Conservation (phyloP, 1,140 invertebrate species). For the Thaumetopoea pityocampa region DNA sequence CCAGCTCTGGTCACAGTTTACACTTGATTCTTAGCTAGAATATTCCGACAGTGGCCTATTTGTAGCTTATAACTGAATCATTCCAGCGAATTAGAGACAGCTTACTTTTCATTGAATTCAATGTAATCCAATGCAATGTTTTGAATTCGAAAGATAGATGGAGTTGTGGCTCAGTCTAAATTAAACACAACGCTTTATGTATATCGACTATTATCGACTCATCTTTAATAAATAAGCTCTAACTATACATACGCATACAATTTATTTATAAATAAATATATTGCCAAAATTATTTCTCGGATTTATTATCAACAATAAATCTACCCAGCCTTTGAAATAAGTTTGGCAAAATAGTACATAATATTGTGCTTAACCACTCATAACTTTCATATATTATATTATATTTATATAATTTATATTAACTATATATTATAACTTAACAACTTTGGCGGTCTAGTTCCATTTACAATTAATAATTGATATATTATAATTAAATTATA, state of each 20-base stretch:
- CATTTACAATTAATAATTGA: slow-evolving; percentile 4
- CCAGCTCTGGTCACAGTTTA: no score
- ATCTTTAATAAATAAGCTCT: slow-evolving; percentile 13
- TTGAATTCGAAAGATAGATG: no score
- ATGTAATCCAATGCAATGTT: no score
- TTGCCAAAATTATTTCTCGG: slow-evolving; percentile 47
- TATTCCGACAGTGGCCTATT: no score
- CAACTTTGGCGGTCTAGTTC: slow-evolving; percentile 2
- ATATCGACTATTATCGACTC: neutral
- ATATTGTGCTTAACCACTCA: no score
- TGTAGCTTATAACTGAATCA: no score
- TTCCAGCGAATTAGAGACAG: no score
- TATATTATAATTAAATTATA: slow-evolving; percentile 2
- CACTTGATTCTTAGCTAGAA: no score
- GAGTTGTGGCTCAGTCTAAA: no score
- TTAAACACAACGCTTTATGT: no score
- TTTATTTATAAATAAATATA: slow-evolving; percentile 14
- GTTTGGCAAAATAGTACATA: no score
- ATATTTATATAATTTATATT: slow-evolving; percentile 1
- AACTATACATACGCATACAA: neutral
- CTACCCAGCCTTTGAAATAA: slow-evolving; percentile 59
- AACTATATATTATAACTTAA: slow-evolving; percentile 3
- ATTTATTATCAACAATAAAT: slow-evolving; percentile 33
- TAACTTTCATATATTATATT: slow-evolving; percentile 3
- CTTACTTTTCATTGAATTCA: no score